Conservation (phyloP, 2,797 vertebrate species). For the Champsocephalus gunnari region DNA sequence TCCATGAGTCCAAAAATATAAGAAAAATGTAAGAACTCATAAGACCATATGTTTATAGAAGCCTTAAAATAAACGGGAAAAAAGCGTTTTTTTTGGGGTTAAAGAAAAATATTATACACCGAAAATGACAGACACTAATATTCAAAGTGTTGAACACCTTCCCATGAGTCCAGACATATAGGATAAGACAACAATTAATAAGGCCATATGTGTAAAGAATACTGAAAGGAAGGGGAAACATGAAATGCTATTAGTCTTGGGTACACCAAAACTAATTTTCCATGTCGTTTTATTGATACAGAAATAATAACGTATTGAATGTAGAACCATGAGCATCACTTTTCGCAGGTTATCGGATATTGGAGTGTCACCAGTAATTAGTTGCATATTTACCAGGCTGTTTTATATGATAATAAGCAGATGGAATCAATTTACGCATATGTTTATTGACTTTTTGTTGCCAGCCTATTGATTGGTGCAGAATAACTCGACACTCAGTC, state of each 20-base stretch:
- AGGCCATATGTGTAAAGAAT: background rate
- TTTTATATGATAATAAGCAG: conserved; percentile 87
- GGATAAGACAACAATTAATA: background rate
- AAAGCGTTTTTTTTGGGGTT: too few relatives aligned
- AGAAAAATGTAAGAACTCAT: background rate
- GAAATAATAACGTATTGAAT: conserved; percentile 49
- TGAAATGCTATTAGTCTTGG: background rate
- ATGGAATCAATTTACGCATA: conserved; percentile 86
- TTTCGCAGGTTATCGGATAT: conserved; percentile 55
- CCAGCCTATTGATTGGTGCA: conserved; percentile 76
- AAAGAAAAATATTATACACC: background rate
- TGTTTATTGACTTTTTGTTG: conserved; percentile 82
- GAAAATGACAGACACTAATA: background rate
- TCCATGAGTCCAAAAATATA: background rate
- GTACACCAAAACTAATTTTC: conserved; percentile 20
- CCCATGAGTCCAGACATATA: background rate
- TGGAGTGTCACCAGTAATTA: conserved; percentile 69
- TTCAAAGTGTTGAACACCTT: background rate
- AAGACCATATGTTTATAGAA: too few relatives aligned
- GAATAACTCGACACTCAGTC: conserved; percentile 73
- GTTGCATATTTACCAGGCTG: conserved; percentile 85
- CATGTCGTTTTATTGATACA: conserved; percentile 37
- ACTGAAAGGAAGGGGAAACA: background rate
- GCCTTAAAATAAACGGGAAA: too few relatives aligned
- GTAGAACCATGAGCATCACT: conserved; percentile 36